Evolutionary conservation across 2,113 vertebrate species (phyloP).

Genomic region (Fulmarus glacialis): DNA sequence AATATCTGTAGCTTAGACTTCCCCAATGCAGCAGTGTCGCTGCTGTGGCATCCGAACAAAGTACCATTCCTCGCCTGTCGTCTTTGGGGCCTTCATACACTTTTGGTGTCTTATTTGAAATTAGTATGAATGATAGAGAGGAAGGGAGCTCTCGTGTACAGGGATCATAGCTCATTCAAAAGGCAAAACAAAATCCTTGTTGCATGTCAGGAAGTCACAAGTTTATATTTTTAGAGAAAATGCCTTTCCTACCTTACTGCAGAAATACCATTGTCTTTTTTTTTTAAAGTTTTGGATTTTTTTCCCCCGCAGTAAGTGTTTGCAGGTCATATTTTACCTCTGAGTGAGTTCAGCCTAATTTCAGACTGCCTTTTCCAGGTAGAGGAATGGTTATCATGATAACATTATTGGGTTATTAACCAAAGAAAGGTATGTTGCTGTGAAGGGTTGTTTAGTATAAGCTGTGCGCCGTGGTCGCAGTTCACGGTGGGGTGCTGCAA

Average conservation of each 20-base stretch:
- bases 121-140: not conserved
- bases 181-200: not conserved
- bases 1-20: not conserved
- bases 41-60: not conserved
- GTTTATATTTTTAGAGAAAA: not conserved
- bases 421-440: not conserved
- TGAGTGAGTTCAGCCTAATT: not conserved
- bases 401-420: not conserved
- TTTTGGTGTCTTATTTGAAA: not conserved
- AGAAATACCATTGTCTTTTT: not conserved
- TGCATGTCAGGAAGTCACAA: not conserved
- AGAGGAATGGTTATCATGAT: not conserved
- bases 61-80: fast-evolving
- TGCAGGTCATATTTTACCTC: not conserved
- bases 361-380: not conserved
- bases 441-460: not conserved
- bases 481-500: not conserved
- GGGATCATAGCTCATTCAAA: not conserved
- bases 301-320: not conserved
- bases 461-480: not conserved
- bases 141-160: not conserved
- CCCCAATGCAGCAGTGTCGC: fast-evolving
- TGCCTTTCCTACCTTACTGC: not conserved
- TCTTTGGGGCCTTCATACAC: fast-evolving
- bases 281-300: not conserved